Evolutionary conservation across 2,888 invertebrate species (phyloP).

Genomic region (Bibio marci): DNA sequence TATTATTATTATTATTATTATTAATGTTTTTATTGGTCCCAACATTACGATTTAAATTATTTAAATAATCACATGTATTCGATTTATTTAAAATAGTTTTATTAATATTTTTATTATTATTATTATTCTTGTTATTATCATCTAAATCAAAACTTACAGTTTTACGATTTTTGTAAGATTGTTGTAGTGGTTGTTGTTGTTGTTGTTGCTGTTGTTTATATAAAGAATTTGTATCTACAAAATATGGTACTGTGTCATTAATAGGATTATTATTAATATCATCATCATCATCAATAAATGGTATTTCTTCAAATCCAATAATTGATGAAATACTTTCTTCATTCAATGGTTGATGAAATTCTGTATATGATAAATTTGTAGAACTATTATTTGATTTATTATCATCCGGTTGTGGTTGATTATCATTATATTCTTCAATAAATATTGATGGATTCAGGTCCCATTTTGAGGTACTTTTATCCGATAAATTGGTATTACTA

Average conservation of each 20-base stretch:
- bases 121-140: slow-evolving; percentile 12
- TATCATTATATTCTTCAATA: slow-evolving; percentile 24
- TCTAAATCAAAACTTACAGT: slow-evolving; percentile 28
- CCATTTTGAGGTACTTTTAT: slow-evolving; percentile 9
- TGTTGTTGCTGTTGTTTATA: slow-evolving; percentile 3
- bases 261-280: too few species aligned
- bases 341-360: slow-evolving; percentile 26
- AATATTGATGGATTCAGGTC: slow-evolving; percentile 23
- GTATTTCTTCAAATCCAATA: slow-evolving; percentile 25
- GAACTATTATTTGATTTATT: slow-evolving; percentile 20
- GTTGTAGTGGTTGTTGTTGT: too few species aligned
- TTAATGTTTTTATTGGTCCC: slow-evolving; percentile 2
- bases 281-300: slow-evolving; percentile 29
- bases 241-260: slow-evolving; percentile 11
- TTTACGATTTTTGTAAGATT: slow-evolving; percentile 20
- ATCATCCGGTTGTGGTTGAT: slow-evolving; percentile 10
- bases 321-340: slow-evolving; percentile 27
- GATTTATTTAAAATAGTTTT: slow-evolving; percentile 1
- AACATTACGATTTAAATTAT: slow-evolving; percentile 1
- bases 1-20: too few species aligned
- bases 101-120: too few species aligned
- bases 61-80: slow-evolving; percentile 5
- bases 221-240: neutral
- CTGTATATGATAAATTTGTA: slow-evolving; percentile 17
- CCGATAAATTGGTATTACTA: slow-evolving; percentile 1